Conservation (phyloP, 1,140 invertebrate species). For the Gonatopus flavifemur region DNA sequence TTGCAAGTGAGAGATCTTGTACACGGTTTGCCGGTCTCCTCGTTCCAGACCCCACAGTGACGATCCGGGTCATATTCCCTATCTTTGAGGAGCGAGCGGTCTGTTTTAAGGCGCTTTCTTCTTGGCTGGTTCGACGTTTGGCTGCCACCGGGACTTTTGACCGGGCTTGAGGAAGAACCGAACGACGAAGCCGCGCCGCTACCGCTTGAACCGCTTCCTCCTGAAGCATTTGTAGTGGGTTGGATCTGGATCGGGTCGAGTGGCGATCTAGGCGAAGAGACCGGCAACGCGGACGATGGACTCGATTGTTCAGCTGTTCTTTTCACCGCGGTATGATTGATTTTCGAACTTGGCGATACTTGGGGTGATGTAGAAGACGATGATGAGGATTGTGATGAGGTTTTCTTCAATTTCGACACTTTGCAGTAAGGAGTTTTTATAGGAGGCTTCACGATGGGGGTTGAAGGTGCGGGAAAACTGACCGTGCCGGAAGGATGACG, state of each 20-base stretch:
- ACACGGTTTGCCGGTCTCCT: conserved; percentile 72
- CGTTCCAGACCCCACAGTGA: conserved; percentile 76
- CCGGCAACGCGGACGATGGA: conserved; percentile 25
- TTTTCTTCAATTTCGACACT: conserved; percentile 51
- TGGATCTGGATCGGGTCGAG: conserved; percentile 37
- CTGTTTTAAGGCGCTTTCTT: conserved; percentile 60
- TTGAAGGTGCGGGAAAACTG: conserved; percentile 45
- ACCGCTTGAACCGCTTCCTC: neutral
- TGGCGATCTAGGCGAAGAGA: conserved; percentile 44
- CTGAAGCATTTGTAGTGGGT: conserved; percentile 37
- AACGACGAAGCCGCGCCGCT: conserved; percentile 5
- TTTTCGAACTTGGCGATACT: conserved; percentile 10
- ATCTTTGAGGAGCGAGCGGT: conserved; percentile 65
- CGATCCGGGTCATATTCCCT: conserved; percentile 79
- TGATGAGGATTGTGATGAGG: conserved; percentile 49
- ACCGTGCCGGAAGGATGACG: conserved; percentile 49
- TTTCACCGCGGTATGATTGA: conserved; percentile 42
- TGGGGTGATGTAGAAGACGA: conserved; percentile 19
- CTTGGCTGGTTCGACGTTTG: conserved; percentile 50
- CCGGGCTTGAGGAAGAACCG: conserved; percentile 39
- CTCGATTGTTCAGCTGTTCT: conserved; percentile 31
- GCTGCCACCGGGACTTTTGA: conserved; percentile 42
- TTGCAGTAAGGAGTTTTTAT: conserved; percentile 55
- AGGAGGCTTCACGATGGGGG: conserved; percentile 37
- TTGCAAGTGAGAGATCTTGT: conserved; percentile 83